phyloP scores from a whole-genome alignment of 2,797 vertebrate species.

The Platalea minor region DNA sequence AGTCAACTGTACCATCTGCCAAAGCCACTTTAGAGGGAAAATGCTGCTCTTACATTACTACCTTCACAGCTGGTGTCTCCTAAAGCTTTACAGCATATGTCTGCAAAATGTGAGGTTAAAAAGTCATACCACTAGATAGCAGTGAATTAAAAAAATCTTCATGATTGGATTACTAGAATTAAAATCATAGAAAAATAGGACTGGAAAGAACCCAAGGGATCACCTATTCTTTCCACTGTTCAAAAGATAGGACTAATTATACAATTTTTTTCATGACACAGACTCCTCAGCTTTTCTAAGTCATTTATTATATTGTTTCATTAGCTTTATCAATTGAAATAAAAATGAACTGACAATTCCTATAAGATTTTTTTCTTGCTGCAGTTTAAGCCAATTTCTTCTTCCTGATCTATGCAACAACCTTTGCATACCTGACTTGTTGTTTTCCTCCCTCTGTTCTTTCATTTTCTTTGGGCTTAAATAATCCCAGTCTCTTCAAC shows the following conservation, averaged over 20 bases:
- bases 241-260: background rate
- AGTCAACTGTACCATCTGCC: background rate
- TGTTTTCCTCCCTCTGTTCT: fast-evolving
- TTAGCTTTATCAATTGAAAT: background rate
- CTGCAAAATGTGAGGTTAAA: background rate
- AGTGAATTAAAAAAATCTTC: background rate
- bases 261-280: background rate
- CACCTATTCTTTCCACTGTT: background rate
- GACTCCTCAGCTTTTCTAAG: background rate
- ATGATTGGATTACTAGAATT: background rate
- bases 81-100: background rate
- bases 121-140: background rate
- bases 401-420: background rate
- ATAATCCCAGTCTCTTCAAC: background rate
- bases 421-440: background rate
- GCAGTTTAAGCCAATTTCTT: background rate
- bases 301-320: background rate
- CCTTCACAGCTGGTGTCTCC: background rate
- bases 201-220: background rate
- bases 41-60: background rate
- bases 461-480: background rate
- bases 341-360: background rate
- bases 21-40: background rate
- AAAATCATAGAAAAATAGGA: background rate
- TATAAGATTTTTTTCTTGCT: background rate